Base-by-base conservation (phyloP, 2,888 invertebrate genomes). In the Sisyra nigra region DNA sequence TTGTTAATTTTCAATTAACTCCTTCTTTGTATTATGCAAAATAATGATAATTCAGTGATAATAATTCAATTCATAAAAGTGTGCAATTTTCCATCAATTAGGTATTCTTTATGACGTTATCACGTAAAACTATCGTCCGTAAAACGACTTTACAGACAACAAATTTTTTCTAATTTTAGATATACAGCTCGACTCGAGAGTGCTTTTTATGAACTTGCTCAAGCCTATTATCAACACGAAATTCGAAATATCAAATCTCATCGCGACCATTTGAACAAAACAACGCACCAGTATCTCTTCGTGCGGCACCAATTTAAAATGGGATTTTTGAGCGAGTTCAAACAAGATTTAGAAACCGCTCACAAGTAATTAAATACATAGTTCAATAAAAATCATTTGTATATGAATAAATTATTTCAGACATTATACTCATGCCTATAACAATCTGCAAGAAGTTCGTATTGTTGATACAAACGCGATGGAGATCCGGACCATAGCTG, bases 251-350 rank as follows among this genome's bases (percentile, higher is more conserved):
- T 92, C 32, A 89, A 92, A 57, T 76, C 80, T 36, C 94, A 94
- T 59, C 74, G 83, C 51, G 93, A 94, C 57, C 84, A 88, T 55
- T 71, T 94, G 30, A 91, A 91, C 53, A 88, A 88, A 64, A 84
- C 82, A 9, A 81, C 83, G 14, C 94, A 96, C 63, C 88, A 87
- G 60, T 82, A 86, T 53, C 70, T 98, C 42, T 87, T 86, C 68
- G 91, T 97, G 18, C 68, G 98, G 29, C 96, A 97, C 66, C 89
- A 94, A 57, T 96, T 94, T 59, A 99, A 98, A 67, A 77, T 96
- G 60, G 98, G 86, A 1, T 96, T 93, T 65, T 76, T 93, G 42
- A 86, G 87, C 56, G 98, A 98, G 65, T 64, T 98, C 48, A 83
- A 86, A 53, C 91, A 93, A 58, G 97, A 96, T 58, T 70, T 77